These are phyloP conservation scores for Drosophila merina DNA, from an alignment of 2,888 invertebrate species.

Conservation along the genomic window DNA sequence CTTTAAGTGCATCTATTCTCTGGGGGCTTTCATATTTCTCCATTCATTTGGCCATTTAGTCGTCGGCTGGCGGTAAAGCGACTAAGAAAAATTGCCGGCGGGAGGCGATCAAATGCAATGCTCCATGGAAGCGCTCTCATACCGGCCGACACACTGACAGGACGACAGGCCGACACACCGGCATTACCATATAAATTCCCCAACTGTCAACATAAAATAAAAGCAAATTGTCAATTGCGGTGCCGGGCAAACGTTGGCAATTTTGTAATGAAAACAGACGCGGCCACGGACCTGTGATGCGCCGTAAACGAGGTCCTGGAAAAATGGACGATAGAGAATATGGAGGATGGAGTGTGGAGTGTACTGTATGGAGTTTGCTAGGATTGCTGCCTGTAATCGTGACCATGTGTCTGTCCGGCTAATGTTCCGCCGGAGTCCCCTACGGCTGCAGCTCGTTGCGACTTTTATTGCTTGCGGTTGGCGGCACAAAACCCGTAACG, in stretches of 20 bases:
- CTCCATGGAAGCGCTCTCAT: background rate
- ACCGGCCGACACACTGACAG: background rate
- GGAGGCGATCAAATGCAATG: conserved; percentile 36
- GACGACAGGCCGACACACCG: background rate
- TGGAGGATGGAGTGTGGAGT: background rate
- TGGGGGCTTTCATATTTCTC: conserved; percentile 14
- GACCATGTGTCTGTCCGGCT: conserved; percentile 37
- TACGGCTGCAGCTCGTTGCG: conserved; percentile 50
- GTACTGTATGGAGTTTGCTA: background rate
- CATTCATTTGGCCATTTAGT: conserved; percentile 48
- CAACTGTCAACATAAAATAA: conserved; percentile 73
- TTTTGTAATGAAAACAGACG: conserved; percentile 73
- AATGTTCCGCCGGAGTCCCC: background rate
- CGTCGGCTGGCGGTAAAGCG: conserved; percentile 24
- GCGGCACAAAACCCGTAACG: conserved; percentile 72
- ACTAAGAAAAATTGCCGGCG: conserved; percentile 51
- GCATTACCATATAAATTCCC: conserved; percentile 74
- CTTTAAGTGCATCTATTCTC: conserved; percentile 4
- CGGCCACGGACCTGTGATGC: conserved; percentile 24
- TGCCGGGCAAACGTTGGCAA: conserved; percentile 63
- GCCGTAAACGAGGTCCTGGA: conserved; percentile 17
- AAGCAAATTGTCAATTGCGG: conserved; percentile 75
- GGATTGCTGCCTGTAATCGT: conserved; percentile 23
- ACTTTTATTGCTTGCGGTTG: conserved; percentile 80
- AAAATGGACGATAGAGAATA: conserved; percentile 6